These are phyloP conservation scores for Carpatolechia fugitivella DNA, from an alignment of 2,888 invertebrate species.

Conservation along the genomic window DNA sequence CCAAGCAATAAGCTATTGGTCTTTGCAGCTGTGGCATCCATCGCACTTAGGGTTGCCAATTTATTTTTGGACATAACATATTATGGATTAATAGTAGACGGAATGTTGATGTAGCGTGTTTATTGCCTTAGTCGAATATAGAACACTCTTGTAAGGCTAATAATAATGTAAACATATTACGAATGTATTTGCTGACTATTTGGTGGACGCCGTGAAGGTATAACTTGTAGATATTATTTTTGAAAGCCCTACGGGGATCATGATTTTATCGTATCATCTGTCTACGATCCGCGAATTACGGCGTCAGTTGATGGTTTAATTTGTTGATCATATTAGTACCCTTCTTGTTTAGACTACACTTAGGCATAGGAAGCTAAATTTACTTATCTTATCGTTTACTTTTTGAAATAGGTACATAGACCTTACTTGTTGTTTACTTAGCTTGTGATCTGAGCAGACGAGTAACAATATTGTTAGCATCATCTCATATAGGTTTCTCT, in stretches of 20 bases:
- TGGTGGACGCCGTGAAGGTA: no score
- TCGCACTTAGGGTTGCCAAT: constrained; percentile 64
- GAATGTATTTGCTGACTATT: constrained; percentile 12
- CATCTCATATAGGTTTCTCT: no score
- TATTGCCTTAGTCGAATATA: constrained; percentile 55
- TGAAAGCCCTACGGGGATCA: neutral
- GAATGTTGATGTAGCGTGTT: constrained; percentile 47
- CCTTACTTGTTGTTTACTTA: neutral
- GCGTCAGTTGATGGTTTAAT: constrained; percentile 39
- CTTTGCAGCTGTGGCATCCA: constrained; percentile 62
- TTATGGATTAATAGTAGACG: constrained; percentile 54
- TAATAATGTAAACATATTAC: constrained; percentile 7
- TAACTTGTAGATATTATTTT: neutral
- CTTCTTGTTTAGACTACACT: constrained; percentile 46
- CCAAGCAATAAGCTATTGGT: constrained; percentile 69
- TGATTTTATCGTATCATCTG: constrained; percentile 24
- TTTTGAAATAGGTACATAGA: neutral
- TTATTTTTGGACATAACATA: constrained; percentile 66
- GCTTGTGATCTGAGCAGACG: no score
- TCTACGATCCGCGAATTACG: constrained; percentile 22
- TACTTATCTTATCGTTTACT: neutral
- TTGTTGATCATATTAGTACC: constrained; percentile 37
- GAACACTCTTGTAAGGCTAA: constrained; percentile 19
- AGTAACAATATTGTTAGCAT: no score
- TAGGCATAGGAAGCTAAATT: constrained; percentile 10